Percentiles rank a stretch among this genome's conserved stretches.
These are phyloP conservation scores for Anser brachyrhynchus DNA, from an alignment of 2,113 vertebrate species.

Conservation along the genomic window DNA sequence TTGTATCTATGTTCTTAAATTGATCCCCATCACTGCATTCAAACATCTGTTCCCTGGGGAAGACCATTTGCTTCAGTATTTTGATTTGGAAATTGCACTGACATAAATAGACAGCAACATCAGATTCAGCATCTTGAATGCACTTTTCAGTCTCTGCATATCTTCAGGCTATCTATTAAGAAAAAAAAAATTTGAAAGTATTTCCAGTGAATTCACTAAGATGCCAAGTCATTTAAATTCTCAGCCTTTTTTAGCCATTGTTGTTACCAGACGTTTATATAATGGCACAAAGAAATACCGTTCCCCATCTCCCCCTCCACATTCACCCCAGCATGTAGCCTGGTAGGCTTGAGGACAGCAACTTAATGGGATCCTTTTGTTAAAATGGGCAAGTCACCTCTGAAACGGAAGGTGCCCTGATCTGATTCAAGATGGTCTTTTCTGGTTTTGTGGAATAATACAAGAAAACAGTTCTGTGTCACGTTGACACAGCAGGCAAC, in stretches of 20 bases:
- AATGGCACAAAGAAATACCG: not conserved
- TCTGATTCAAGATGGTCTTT: not conserved
- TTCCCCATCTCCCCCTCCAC: not conserved
- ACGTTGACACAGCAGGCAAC: not conserved
- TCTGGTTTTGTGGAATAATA: not conserved
- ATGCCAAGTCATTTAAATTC: slow-evolving; percentile 15
- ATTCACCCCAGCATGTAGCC: not conserved
- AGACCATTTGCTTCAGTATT: slow-evolving; percentile 28
- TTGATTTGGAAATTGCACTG: slow-evolving; percentile 40
- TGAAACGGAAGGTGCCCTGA: not conserved
- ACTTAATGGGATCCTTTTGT: not conserved
- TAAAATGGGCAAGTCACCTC: not conserved
- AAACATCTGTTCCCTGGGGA: slow-evolving; percentile 24
- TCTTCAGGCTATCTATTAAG: slow-evolving; percentile 34
- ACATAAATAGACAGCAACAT: slow-evolving; percentile 29
- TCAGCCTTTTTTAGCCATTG: not conserved
- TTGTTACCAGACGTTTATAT: not conserved
- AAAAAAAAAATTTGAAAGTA: not conserved
- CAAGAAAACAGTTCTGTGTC: not conserved
- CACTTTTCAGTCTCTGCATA: slow-evolving; percentile 26
- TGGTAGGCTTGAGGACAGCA: not conserved
- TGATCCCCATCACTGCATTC: not conserved
- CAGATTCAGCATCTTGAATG: slow-evolving; percentile 7
- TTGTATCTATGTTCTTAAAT: not conserved
- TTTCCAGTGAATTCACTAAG: slow-evolving; percentile 26